Conservation (phyloP, 2,888 invertebrate genomes). For the Coleophora flavipennella region DNA sequence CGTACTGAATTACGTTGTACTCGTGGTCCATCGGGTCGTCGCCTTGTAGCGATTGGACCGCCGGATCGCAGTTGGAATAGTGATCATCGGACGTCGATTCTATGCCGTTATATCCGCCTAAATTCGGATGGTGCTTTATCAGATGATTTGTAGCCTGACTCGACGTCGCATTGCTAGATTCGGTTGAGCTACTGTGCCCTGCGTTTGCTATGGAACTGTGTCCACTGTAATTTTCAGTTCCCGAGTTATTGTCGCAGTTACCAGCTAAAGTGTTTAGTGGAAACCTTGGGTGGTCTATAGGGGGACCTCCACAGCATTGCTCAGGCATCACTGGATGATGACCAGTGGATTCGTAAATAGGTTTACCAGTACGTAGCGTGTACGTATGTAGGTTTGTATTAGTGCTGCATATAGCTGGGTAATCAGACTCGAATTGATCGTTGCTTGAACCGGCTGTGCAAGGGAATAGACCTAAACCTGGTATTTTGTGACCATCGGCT, state of each 20-base stretch:
- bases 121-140: conserved; percentile 63
- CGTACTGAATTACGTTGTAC: conserved; percentile 68
- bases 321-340: conserved; percentile 56
- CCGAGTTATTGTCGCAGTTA: conserved; percentile 74
- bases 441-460: conserved; percentile 89
- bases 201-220: conserved; percentile 73
- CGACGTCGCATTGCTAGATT: conserved; percentile 66
- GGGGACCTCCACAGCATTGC: conserved; percentile 56
- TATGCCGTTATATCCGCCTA: conserved; percentile 59
- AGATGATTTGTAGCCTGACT: conserved; percentile 66
- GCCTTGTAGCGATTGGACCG: conserved; percentile 62
- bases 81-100: conserved; percentile 67
- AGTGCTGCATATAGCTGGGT: conserved; percentile 88
- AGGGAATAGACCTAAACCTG: conserved; percentile 85
- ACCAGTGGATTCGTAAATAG: conserved; percentile 78
- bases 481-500: conserved; percentile 74
- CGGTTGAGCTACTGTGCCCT: conserved; percentile 67
- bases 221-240: conserved; percentile 75
- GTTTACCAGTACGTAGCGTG: conserved; percentile 82
- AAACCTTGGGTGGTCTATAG: conserved; percentile 59
- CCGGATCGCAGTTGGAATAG: conserved; percentile 67
- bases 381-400: conserved; percentile 90
- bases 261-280: conserved; percentile 70
- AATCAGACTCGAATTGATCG: conserved; percentile 86
- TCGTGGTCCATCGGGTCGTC: conserved; percentile 67